Conservation (phyloP, 2,113 vertebrate genomes). For the Nerophis lumbriciformis region DNA sequence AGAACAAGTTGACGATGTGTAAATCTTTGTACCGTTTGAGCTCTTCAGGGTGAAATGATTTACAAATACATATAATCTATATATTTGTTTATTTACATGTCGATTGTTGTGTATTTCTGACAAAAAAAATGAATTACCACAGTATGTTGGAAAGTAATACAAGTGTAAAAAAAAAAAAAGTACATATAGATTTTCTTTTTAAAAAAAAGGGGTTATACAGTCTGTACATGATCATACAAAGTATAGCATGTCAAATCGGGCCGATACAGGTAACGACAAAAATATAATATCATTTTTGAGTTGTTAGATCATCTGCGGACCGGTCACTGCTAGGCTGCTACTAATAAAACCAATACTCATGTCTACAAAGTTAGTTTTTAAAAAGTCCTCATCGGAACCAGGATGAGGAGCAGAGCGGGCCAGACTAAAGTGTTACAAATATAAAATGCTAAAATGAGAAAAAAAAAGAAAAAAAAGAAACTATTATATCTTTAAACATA, state of each 20-base stretch:
- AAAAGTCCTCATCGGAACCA: constrained; percentile 50
- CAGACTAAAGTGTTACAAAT: constrained; percentile 49
- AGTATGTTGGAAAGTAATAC: constrained; percentile 48
- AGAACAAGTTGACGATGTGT: constrained; percentile 29
- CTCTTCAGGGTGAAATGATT: constrained; percentile 68
- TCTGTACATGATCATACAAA: constrained; percentile 51
- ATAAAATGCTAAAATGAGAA: constrained; percentile 18
- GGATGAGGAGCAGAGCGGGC: constrained; percentile 18
- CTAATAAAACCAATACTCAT: constrained; percentile 38
- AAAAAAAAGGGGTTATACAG: constrained; percentile 27
- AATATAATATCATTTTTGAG: constrained; percentile 26
- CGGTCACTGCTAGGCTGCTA: constrained; percentile 42
- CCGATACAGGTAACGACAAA: constrained; percentile 36
- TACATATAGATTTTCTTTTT: constrained; percentile 19
- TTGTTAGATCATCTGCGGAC: constrained; percentile 45
- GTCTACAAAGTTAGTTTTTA: constrained; percentile 41
- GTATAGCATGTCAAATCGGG: constrained; percentile 47
- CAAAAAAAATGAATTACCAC: constrained; percentile 67
- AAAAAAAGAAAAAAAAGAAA: constrained; percentile 25
- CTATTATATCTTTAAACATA: constrained; percentile 40
- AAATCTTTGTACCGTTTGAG: constrained; percentile 47
- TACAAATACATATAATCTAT: constrained; percentile 78
- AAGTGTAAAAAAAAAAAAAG: constrained; percentile 27
- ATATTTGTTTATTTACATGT: constrained; percentile 79
- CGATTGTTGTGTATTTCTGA: constrained; percentile 66